phyloP scores from a whole-genome alignment of 2,888 invertebrate species.

The Antitype chi region DNA sequence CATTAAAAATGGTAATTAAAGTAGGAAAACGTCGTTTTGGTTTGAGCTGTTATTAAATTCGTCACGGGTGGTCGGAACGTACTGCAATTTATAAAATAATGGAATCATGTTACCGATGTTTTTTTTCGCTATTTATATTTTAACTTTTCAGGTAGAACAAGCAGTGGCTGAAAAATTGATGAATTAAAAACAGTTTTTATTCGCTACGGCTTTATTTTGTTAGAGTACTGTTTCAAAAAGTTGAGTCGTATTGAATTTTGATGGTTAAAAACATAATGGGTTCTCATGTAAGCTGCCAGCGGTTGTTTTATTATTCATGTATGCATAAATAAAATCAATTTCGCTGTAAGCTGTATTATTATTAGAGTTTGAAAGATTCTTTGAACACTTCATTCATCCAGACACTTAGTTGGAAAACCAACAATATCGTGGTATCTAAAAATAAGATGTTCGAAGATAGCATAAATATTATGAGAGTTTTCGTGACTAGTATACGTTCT shows the following conservation, averaged over 20 bases:
- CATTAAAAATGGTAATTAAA: constrained; percentile 46
- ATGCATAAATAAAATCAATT: constrained; percentile 4
- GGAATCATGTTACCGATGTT: constrained; percentile 6
- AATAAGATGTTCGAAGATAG: neutral
- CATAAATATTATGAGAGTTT: constrained; percentile 8
- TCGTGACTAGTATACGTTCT: neutral
- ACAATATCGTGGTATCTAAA: neutral
- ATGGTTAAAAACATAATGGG: neutral
- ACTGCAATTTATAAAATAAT: constrained; percentile 27
- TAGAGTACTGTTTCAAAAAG: neutral
- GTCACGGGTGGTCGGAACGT: constrained; percentile 18
- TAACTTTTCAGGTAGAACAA: neutral
- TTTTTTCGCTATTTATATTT: neutral
- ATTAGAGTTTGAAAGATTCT: neutral
- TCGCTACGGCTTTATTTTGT: constrained; percentile 12
- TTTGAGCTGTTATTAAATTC: constrained; percentile 39
- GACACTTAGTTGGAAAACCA: neutral
- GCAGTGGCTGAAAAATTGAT: neutral
- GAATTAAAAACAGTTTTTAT: neutral
- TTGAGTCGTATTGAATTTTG: neutral
- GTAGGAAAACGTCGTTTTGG: constrained; percentile 22
- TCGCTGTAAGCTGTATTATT: neutral
- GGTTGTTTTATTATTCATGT: neutral
- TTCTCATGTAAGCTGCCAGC: neutral
- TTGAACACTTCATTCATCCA: neutral